Evolutionary conservation across 1,140 invertebrate species (phyloP), one percentile per base, ranked within the genome.

Genomic region (Adelges cooleyi): DNA sequence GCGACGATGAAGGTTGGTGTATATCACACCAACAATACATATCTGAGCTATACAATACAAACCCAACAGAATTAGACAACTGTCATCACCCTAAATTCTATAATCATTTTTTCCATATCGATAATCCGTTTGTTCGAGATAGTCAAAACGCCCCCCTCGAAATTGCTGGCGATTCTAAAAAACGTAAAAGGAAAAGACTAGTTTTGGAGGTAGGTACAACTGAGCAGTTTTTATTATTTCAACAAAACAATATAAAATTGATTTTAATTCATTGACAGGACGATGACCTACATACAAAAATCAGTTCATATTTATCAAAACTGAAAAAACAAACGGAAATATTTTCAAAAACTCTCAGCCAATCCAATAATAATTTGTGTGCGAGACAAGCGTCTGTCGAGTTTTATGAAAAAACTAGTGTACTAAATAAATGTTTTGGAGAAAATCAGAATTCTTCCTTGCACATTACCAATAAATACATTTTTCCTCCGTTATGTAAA

Each of bases 401-500:
- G 13, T 62, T 62, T 46, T 62, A 62, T 29, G 25, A 62, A 44
- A 62, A 2, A 2, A 62, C 56, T 15, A 33, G 9, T 6, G n/a
- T 8, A 1, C 1, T 9, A 46, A 62, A 62, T 20, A 33, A 18
- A 33, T 62, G 42, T 20, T 62, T 20, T 10, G 56, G 56, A 6
- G 38, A 62, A 62, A 62, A 62, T 29, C n/a, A 13, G 46, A 62
- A 62, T 48, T 15, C 56, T 18, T 29, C 17, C 3, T 29, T 62
- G 20, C 17, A 62, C 29, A 33, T 1, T 29, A 18, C 42, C 4
- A 51, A 67, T 53, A 15, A 38, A 1, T 71, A 66, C 65, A 17
- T 71, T 69, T 70, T 80, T 15, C 74, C 80, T 54, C 77, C 78
- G n/a, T 73, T 73, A 40, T 77, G 73, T 68, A 66, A 56, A 22